Base-by-base conservation (phyloP, 2,113 vertebrate genomes). In the Pelvicachromis taeniatus region DNA sequence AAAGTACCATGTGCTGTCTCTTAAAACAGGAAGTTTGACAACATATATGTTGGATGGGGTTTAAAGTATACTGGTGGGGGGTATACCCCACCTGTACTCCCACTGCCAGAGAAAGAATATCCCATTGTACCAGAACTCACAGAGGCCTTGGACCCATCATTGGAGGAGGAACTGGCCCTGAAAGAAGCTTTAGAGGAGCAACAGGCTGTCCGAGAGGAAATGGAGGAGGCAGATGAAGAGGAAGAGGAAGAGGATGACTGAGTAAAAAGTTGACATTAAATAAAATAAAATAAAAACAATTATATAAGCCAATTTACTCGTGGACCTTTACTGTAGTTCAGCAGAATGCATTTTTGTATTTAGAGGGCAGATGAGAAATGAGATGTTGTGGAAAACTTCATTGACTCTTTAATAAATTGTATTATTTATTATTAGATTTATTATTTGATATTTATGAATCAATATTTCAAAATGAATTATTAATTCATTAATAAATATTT, bases 11-110 rank as follows among this genome's bases (percentile, higher is more conserved):
- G 4, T 78, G 17, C 6, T 31, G 52, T 48, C n/a, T 82, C 4
- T 55, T 79, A 2, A 50, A 70, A 29, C 56, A 96, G 96, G 85
- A 95, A 92, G 59, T 96, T 96, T 95, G 97, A 97, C 54, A 99
- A 99, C 91, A 94, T 99, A 54, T 99, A 99, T 87, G 88, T 99
- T 58, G 99, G 99, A 79, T 99, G 98, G 98, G 98, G 99, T 55
- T 91, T 97, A 89, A 99, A 99, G 92, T 98, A 97, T 77, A 89
- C 87, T 21, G 94, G 95, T 1, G 96, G 95, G 11, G 95, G 92
- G 63, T 97, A 97, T 88, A 93, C 50, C 31, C 97, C 98, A 0
- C 19, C 92, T 0, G 16, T 95, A 13, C 97, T 95, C 21, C 96
- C 91, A 0, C 63, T 65, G 1, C 97, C 95, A 31, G 96, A 96